Evolutionary conservation across 2,113 vertebrate genomes (phyloP), one percentile per base, ranked within the genome.

Genomic region (Monarcha castaneiventris): DNA sequence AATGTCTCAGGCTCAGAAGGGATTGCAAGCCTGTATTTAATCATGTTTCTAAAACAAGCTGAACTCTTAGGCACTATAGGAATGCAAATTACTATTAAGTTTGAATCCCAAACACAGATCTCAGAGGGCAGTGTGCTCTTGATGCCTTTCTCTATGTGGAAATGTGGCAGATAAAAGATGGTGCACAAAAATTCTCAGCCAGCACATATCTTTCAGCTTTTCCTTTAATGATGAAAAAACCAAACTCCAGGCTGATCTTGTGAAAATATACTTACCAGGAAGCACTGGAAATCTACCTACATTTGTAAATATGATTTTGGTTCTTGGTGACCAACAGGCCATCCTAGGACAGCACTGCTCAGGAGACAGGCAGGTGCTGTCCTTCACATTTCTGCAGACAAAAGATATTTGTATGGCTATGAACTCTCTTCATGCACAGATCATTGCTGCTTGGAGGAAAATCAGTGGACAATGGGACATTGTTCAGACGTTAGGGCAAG

Each of bases 11-110:
- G 18, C 88, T 85, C 79, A 73, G 27, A 80, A 88, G 39, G 23
- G 51, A 71, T 86, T 94, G 46, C 23, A 91, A 95, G 55, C 13
- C 49, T 91, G 66, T 27, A 61, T 84, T 95, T 91, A 91, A 89
- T 91, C 51, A 73, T 58, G 46, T 79, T 80, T 87, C 81, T 87
- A 89, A 94, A 96, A 93, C 37, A 56, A 46, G 58, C 59, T 82
- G 75, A 89, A 93, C 80, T 58, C 49, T 93, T 58, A 84, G 46
- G 27, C 62, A 20, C 21, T 73, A 55, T 17, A 55, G 54, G 32
- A 94, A 89, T 79, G 63, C 23, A 93, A 94, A 96, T 87, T 51
- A 26, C 62, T 75, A 17, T 72, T 72, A 75, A 73, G n/a, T 90
- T 88, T 88, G 76, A 94, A 61, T 79, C 32, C 61, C 11, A 23